Evolutionary conservation across 1,140 invertebrate genomes (phyloP).

Genomic region (Conopomorpha cramerella): DNA sequence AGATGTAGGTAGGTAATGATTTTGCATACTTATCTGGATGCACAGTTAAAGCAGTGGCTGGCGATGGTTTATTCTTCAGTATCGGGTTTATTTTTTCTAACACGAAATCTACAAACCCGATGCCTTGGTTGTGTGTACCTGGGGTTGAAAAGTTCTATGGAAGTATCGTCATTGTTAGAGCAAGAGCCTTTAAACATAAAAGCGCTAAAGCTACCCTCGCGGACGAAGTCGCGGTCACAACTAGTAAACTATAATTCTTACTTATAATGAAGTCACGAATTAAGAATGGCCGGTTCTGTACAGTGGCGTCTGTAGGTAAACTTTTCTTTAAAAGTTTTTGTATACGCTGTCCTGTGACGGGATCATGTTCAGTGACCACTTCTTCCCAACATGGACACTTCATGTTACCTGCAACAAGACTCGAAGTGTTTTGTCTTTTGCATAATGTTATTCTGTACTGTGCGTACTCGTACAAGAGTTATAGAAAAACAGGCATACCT

Average conservation of each 20-base stretch:
- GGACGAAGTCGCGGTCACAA: too few species aligned
- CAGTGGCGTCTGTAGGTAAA: conserved; percentile 47
- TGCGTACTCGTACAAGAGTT: too few species aligned
- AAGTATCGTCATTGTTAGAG: neutral
- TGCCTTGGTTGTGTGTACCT: conserved; percentile 37
- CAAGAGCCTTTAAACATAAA: too few species aligned
- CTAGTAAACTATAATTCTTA: too few species aligned
- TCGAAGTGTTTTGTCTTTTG: too few species aligned
- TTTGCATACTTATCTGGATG: conserved; percentile 49
- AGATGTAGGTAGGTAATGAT: too few species aligned
- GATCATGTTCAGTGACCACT: conserved; percentile 15
- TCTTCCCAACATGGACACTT: conserved; percentile 35
- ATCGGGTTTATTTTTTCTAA: conserved; percentile 27
- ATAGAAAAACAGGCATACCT: too few species aligned
- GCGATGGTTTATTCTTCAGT: conserved; percentile 20
- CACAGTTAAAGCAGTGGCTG: conserved; percentile 21
- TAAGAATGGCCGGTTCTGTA: conserved; percentile 37
- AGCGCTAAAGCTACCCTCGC: too few species aligned
- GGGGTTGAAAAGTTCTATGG: conserved; percentile 1
- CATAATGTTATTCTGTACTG: neutral
- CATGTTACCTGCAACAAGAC: conserved; percentile 26
- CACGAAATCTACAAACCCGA: conserved; percentile 38
- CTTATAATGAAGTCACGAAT: conserved; percentile 59
- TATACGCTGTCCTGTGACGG: conserved; percentile 11
- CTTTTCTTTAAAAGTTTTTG: conserved; percentile 30